phyloP scores from a whole-genome alignment of 2,797 vertebrate species.

The Staurois parvus region DNA sequence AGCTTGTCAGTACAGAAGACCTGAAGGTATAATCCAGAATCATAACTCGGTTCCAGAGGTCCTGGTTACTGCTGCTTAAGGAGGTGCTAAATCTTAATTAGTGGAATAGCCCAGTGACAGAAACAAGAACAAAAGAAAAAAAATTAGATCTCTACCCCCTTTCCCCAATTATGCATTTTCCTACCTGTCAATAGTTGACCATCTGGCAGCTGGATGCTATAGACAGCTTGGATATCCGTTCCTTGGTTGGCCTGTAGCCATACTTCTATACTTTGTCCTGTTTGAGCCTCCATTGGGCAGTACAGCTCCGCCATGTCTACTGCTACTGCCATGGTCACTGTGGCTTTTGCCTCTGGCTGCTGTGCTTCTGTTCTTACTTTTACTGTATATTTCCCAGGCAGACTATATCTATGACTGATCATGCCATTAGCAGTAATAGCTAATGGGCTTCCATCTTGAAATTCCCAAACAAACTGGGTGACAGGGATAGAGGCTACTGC shows the following conservation, averaged over 20 bases:
- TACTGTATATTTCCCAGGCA: slow-evolving; percentile 52
- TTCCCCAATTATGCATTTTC: neutral
- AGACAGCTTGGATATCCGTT: slow-evolving; percentile 49
- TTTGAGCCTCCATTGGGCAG: slow-evolving; percentile 36
- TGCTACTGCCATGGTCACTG: slow-evolving; percentile 32
- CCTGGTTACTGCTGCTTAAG: no score
- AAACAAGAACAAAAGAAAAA: no score
- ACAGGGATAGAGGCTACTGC: slow-evolving; percentile 11
- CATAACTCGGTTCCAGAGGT: no score
- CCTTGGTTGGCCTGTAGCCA: slow-evolving; percentile 46
- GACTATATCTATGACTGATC: slow-evolving; percentile 21
- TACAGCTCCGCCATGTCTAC: slow-evolving; percentile 32
- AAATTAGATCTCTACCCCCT: no score
- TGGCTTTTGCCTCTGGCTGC: neutral
- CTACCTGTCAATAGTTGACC: slow-evolving; percentile 20
- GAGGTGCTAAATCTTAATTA: no score
- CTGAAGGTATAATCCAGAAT: no score
- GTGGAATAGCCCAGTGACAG: no score
- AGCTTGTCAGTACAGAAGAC: no score
- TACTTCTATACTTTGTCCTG: slow-evolving; percentile 34
- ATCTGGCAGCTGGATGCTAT: slow-evolving; percentile 28
- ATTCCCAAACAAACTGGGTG: slow-evolving; percentile 54
- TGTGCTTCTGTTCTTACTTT: slow-evolving; percentile 17
- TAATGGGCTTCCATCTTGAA: slow-evolving; percentile 28
- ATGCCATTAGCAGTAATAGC: neutral